Conservation (phyloP, 2,113 vertebrate species). For the Climacteris rufus region DNA sequence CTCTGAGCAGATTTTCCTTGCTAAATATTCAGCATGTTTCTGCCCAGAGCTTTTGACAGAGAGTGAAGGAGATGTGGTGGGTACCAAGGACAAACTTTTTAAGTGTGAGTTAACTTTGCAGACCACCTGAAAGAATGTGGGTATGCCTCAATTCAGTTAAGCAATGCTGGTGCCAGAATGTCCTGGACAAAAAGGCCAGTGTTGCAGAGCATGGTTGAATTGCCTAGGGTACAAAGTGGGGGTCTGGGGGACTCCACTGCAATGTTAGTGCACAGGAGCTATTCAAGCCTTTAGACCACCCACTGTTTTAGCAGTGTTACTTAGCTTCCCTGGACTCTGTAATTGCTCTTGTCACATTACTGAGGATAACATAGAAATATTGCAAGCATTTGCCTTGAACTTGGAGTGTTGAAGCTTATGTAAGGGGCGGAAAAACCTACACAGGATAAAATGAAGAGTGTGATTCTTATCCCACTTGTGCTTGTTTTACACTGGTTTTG, state of each 20-base stretch:
- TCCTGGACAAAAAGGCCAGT: background rate
- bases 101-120: conserved; percentile 9
- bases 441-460: background rate
- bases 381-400: conserved; percentile 20
- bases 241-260: background rate
- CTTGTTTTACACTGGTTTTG: background rate
- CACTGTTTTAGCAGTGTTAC: background rate
- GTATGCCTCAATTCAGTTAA: background rate
- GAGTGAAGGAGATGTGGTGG: background rate
- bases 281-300: conserved; percentile 30
- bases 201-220: background rate
- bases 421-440: background rate
- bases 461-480: background rate
- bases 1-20: conserved; percentile 13
- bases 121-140: conserved; percentile 8
- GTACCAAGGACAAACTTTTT: background rate
- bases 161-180: background rate
- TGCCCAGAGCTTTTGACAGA: background rate
- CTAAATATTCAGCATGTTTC: background rate
- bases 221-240: background rate
- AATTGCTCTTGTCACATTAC: conserved; percentile 40
- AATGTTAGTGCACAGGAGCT: background rate
- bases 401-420: background rate
- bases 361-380: conserved; percentile 20
- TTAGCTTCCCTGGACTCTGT: background rate